These are phyloP conservation scores for Hypsopygia costalis DNA, from an alignment of 2,888 invertebrate species.

Conservation along the genomic window DNA sequence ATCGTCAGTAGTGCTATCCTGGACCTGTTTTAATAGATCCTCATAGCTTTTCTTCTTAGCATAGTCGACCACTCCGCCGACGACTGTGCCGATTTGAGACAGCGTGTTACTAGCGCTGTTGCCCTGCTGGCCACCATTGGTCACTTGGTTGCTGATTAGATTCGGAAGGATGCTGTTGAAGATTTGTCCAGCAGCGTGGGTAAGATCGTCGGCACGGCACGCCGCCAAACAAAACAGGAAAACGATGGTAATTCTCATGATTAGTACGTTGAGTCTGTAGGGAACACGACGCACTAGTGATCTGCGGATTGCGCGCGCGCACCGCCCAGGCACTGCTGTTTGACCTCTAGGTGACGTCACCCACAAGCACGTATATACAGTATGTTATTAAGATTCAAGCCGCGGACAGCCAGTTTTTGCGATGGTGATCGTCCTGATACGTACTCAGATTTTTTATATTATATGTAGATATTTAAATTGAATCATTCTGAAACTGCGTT, in stretches of 20 bases:
- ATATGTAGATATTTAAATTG: too few relatives aligned
- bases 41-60: constrained; percentile 73
- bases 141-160: constrained; percentile 57
- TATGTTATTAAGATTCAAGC: constrained; percentile 58
- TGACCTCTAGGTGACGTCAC: constrained; percentile 75
- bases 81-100: constrained; percentile 67
- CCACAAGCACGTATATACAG: constrained; percentile 44
- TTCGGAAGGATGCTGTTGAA: constrained; percentile 69
- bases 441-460: too few relatives aligned
- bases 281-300: constrained; percentile 70
- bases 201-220: constrained; percentile 58
- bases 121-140: constrained; percentile 48
- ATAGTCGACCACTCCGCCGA: constrained; percentile 72
- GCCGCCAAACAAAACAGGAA: constrained; percentile 46
- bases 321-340: constrained; percentile 45
- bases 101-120: constrained; percentile 64
- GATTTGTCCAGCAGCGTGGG: constrained; percentile 68
- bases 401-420: constrained; percentile 59
- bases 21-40: constrained; percentile 60
- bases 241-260: constrained; percentile 54
- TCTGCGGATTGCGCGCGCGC: constrained; percentile 44
- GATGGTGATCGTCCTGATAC: constrained; percentile 38
- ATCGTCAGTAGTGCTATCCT: constrained; percentile 82
- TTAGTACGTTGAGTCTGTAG: constrained; percentile 54
- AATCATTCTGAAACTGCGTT: too few relatives aligned